phyloP scores from a whole-genome alignment of 2,888 invertebrate genomes.

The Carpatolechia fugitivella region DNA sequence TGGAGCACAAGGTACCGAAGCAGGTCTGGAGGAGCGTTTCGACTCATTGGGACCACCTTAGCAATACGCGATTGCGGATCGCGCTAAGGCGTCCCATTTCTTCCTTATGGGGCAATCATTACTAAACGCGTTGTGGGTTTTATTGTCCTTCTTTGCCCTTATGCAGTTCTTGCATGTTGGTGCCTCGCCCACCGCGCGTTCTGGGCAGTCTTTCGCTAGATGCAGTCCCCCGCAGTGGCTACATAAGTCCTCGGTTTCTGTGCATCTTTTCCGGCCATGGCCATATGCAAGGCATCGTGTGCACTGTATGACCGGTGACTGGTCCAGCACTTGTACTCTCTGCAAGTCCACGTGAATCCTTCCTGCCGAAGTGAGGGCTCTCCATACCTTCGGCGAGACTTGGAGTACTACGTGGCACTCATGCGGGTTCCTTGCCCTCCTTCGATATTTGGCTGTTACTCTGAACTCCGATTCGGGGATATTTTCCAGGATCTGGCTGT shows the following conservation, averaged over 20 bases:
- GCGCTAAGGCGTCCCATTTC: not conserved
- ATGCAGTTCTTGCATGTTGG: slow-evolving; percentile 15
- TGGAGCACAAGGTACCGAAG: slow-evolving; percentile 3
- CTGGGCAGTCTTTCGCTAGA: not conserved
- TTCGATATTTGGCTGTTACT: not conserved
- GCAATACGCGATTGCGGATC: slow-evolving; percentile 11
- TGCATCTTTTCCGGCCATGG: not conserved
- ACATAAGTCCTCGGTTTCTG: slow-evolving; percentile 1
- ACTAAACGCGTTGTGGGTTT: slow-evolving; percentile 10
- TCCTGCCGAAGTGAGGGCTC: not conserved
- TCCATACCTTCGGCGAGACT: slow-evolving; percentile 1
- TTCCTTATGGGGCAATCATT: not conserved
- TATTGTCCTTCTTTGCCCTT: not conserved
- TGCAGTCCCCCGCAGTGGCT: slow-evolving; percentile 16
- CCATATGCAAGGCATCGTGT: slow-evolving; percentile 14
- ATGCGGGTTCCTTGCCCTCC: slow-evolving; percentile 6
- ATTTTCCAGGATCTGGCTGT: not conserved
- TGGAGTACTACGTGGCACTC: not conserved
- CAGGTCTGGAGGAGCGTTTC: not conserved
- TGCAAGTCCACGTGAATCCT: slow-evolving; percentile 8
- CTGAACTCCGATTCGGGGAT: not conserved
- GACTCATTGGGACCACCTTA: not conserved
- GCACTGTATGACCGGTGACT: slow-evolving; percentile 15
- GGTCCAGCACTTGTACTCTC: slow-evolving; percentile 1
- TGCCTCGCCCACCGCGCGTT: not conserved